phyloP scores from a whole-genome alignment of 1,140 invertebrate genomes.

The Trachymyrmex cornetzi region DNA sequence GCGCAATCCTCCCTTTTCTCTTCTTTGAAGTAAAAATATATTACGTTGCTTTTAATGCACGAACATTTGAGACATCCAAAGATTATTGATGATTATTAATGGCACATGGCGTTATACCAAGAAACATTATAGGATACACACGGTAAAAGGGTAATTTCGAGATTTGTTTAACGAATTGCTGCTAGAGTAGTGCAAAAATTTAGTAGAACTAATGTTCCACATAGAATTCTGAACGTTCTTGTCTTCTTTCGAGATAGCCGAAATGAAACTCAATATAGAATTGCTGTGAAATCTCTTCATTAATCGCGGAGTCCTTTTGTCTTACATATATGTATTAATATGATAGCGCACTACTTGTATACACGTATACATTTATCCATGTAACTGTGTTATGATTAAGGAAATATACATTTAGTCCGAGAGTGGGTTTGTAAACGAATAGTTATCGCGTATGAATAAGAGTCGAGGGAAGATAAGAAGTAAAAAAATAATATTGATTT shows the following conservation, averaged over 20 bases:
- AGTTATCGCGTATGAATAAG: constrained; percentile 9
- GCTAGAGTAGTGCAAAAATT: constrained; percentile 5
- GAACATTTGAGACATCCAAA: constrained; percentile 40
- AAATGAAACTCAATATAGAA: constrained; percentile 15
- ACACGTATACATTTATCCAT: constrained; percentile 67
- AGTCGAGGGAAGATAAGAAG: constrained; percentile 36
- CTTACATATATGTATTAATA: constrained; percentile 39
- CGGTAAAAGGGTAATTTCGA: constrained; percentile 23
- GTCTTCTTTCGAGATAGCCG: constrained; percentile 23
- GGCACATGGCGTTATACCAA: neutral
- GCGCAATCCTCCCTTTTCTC: neutral
- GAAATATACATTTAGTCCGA: constrained; percentile 74
- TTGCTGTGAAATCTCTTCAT: constrained; percentile 33
- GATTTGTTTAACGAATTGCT: constrained; percentile 28
- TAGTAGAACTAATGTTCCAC: neutral
- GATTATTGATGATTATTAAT: constrained; percentile 22
- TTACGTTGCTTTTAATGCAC: constrained; percentile 21
- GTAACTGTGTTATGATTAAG: constrained; percentile 69
- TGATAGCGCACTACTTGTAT: constrained; percentile 67
- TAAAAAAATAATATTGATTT: constrained; percentile 31
- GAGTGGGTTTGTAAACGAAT: constrained; percentile 60
- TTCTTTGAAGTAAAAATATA: constrained; percentile 28
- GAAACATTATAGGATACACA: constrained; percentile 13
- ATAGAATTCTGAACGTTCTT: constrained; percentile 29
- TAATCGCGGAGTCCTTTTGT: constrained; percentile 35